Evolutionary conservation across 2,888 invertebrate species (phyloP).

Genomic region (Panorpa germanica): DNA sequence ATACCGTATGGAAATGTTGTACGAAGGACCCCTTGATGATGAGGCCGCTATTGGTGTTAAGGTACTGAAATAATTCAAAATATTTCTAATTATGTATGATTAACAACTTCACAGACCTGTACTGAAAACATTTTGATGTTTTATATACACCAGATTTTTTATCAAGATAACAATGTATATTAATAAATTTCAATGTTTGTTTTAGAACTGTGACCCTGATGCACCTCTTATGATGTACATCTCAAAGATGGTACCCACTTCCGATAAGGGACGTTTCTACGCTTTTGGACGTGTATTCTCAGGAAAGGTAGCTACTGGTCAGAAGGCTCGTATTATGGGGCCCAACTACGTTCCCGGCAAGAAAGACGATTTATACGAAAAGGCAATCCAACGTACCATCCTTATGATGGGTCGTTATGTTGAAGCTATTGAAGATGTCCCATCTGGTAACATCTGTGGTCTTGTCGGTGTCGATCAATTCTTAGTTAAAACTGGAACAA

Average conservation of each 20-base stretch:
- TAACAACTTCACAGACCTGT: conserved; percentile 23
- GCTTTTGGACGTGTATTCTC: conserved; percentile 99
- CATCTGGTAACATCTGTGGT: conserved; percentile 98
- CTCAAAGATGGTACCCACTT: conserved; percentile 99
- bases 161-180: too few relatives aligned
- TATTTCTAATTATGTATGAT: conserved; percentile 16
- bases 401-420: conserved; percentile 99
- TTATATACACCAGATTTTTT: too few relatives aligned
- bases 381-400: conserved; percentile 98
- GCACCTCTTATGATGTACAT: conserved; percentile 99
- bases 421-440: conserved; percentile 99
- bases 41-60: conserved; percentile 82
- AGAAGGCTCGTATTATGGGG: conserved; percentile 97
- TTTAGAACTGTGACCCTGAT: conserved; percentile 87
- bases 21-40: conserved; percentile 96
- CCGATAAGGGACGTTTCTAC: conserved; percentile 99
- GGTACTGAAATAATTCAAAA: conserved; percentile 26
- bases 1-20: conserved; percentile 99
- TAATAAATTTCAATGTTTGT: too few relatives aligned
- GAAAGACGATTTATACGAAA: conserved; percentile 97
- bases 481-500: conserved; percentile 98
- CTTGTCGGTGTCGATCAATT: conserved; percentile 99
- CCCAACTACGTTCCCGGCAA: conserved; percentile 96
- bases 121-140: too few relatives aligned
- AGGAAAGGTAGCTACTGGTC: conserved; percentile 78